Evolutionary conservation across 1,140 invertebrate genomes (phyloP).

Genomic region (Proales similis): DNA sequence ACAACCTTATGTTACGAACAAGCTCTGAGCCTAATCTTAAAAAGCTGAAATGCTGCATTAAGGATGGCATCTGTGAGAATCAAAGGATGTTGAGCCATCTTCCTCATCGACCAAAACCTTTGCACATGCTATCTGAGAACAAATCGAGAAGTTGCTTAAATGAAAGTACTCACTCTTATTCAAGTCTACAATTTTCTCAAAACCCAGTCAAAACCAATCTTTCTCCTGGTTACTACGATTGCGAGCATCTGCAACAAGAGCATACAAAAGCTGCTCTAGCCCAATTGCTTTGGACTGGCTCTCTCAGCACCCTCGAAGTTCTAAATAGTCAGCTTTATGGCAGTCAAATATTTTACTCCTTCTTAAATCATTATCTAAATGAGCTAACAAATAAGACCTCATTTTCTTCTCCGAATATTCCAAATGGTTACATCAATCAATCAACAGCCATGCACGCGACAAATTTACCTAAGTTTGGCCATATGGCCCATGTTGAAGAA

Average conservation of each 20-base stretch:
- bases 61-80: conserved; percentile 20
- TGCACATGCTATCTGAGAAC: background rate
- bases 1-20: background rate
- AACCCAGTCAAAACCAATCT: too few species aligned
- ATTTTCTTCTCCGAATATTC: background rate
- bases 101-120: background rate
- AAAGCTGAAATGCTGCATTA: conserved; percentile 14
- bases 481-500: conserved; percentile 37
- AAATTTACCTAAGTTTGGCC: conserved; percentile 4
- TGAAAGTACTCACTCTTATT: background rate
- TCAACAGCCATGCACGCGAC: background rate
- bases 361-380: too few species aligned
- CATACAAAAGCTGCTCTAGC: too few species aligned
- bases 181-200: background rate
- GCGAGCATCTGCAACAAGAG: too few species aligned
- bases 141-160: background rate
- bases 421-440: background rate
- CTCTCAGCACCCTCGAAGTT: background rate
- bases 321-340: background rate
- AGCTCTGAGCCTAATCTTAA: conserved; percentile 26
- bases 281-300: background rate
- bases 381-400: background rate
- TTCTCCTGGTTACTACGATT: too few species aligned
- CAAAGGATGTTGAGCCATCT: conserved; percentile 2
- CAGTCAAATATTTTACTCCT: too few species aligned